phyloP scores from a whole-genome alignment of 2,888 invertebrate genomes.

The Zelleria hepariella region DNA sequence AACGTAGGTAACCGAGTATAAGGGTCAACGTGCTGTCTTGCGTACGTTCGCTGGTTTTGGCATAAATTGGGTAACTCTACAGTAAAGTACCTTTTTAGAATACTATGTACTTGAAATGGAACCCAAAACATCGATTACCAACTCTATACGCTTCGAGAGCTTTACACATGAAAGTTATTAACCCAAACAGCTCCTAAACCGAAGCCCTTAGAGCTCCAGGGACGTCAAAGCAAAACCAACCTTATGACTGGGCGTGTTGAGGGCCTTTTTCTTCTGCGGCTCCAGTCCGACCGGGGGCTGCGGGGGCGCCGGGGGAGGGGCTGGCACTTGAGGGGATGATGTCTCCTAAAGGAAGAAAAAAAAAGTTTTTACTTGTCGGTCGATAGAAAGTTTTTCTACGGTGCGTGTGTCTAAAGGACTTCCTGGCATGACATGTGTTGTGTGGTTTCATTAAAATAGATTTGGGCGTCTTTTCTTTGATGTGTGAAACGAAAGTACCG shows the following conservation, averaged over 20 bases:
- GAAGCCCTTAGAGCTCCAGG: too few species aligned
- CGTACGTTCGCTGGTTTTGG: too few species aligned
- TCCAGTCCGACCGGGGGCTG: slow-evolving; percentile 53
- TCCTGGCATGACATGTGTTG: background rate
- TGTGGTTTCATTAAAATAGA: background rate
- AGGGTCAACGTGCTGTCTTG: too few species aligned
- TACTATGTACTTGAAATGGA: background rate
- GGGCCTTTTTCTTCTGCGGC: slow-evolving; percentile 77
- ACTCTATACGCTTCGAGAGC: background rate
- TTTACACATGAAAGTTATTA: background rate
- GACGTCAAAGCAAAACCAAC: slow-evolving; percentile 25
- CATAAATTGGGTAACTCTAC: too few species aligned
- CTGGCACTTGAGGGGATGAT: slow-evolving; percentile 65
- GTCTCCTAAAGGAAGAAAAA: slow-evolving; percentile 46
- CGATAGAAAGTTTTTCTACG: background rate
- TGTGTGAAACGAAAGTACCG: background rate
- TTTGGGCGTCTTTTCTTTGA: background rate
- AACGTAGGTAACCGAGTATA: too few species aligned
- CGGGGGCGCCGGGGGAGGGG: slow-evolving; percentile 63
- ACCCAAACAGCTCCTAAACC: too few species aligned
- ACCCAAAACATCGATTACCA: background rate
- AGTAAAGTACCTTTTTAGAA: too few species aligned
- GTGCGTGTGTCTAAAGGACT: background rate
- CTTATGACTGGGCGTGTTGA: slow-evolving; percentile 82
- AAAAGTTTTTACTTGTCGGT: slow-evolving; percentile 4